Evolutionary conservation across 2,888 invertebrate genomes (phyloP), one percentile per base, ranked within the genome.

Genomic region (Eutolmus rufibarbis): DNA sequence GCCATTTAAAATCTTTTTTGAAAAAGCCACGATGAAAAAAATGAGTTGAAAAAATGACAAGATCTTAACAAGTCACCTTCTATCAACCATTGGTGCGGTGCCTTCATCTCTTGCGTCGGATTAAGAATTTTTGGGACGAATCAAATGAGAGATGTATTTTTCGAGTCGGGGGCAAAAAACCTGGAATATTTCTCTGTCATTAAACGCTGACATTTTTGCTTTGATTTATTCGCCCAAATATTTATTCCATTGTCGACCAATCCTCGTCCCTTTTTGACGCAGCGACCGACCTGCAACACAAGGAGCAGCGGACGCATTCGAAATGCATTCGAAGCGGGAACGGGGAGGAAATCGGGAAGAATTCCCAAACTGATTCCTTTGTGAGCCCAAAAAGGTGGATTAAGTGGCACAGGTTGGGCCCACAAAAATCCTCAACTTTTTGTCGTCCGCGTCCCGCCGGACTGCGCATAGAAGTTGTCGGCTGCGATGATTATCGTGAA

Each of bases 141-240:
- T 28, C 66, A 28, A 66, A 66, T 28, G 66, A 7, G 23, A 66
- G 66, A 28, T 28, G 66, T 66, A 66, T 66, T 66, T 66, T 9
- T 66, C 28, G 28, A 8, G 66, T n/a, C 14, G 19, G n/a, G 56
- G 19, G 56, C 51, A 51, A n/a, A n/a, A 66, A 66, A 66, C 23
- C 28, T 66, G 66, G 28, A 66, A 66, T 66, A 66, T 82, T 82
- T 82, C 57, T 8, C 34, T 57, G n/a, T 82, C 82, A 82, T 82
- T 82, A 82, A 57, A 28, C n/a, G 57, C 31, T 82, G 56, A 66
- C 56, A 56, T 57, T 82, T 57, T 82, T 82, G 56, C 37, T 37
- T 82, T 82, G 82, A 82, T 57, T 82, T 82, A 82, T 82, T 82
- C 37, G 57, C 57, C 37, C 82, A 82, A 82, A 82, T 82, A 82